Conservation (phyloP, 2,113 vertebrate species). For the Butorides virescens region DNA sequence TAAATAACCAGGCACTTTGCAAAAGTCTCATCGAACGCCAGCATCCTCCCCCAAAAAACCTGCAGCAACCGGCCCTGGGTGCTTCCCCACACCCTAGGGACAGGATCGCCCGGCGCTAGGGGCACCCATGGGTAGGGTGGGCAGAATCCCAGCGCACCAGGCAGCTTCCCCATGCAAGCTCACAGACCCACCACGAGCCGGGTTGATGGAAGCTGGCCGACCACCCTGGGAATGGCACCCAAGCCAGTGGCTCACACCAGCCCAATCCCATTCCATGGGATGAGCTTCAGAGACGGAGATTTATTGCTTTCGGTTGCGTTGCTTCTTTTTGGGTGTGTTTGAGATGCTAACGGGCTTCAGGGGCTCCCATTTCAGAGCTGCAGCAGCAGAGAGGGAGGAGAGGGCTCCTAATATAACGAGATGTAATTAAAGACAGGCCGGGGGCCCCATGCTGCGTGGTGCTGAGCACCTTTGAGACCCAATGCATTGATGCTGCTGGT, state of each 20-base stretch:
- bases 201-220: fast-evolving
- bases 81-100: not conserved
- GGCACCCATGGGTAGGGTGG: not conserved
- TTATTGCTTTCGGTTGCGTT: slow-evolving; percentile 17
- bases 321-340: not conserved
- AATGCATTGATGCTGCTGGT: not conserved
- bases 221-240: fast-evolving
- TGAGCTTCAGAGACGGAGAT: not conserved
- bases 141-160: not conserved
- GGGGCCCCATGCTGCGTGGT: not conserved
- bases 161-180: fast-evolving
- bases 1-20: fast-evolving
- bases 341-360: not conserved
- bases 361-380: not conserved
- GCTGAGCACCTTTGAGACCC: not conserved
- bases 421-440: not conserved
- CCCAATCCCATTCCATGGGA: not conserved
- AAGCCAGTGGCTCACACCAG: fast-evolving
- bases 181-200: fast-evolving
- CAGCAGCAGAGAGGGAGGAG: not conserved
- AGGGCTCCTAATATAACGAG: fast-evolving
- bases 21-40: fast-evolving
- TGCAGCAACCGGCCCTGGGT: not conserved
- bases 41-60: not conserved
- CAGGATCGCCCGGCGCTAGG: not conserved